Evolutionary conservation across 2,113 vertebrate species (phyloP), one percentile per base, ranked within the genome.

Genomic region (Tichodroma muraria): DNA sequence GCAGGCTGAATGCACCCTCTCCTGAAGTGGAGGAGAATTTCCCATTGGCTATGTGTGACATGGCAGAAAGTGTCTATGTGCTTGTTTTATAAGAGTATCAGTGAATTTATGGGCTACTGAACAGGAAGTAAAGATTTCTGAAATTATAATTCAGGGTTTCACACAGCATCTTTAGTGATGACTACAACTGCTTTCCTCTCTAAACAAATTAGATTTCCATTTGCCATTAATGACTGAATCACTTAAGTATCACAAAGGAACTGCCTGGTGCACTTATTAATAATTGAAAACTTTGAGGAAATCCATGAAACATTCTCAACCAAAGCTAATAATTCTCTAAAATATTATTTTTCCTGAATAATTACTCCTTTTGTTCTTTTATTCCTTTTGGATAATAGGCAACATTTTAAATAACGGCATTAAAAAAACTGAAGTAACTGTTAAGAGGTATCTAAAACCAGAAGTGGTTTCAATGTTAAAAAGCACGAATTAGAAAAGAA

Each of bases 201-300:
- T 66, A 80, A 92, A 73, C 73, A 80, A 79, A 91, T 80, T 75
- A 90, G 24, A 82, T 76, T 80, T 93, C 95, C 88, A 94, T 96
- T 97, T 95, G 76, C 64, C 93, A 75, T 85, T 95, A 97, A 90
- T 60, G 85, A 85, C 54, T 77, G 52, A 86, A 86, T 85, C 70
- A 65, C 91, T 94, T 89, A 73, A 94, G 61, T 50, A 88, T 84
- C 82, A 91, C 91, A 81, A 72, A 88, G 81, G 71, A 93, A 72
- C 64, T 23, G 73, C 90, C 60, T 92, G 75, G 63, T 81, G 64
- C 15, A 0, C 85, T 93, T 86, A 91, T 95, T 81, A 95, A 90
- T 95, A 95, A 96, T 94, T 90, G 64, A 96, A 83, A 78, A 86
- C 61, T 81, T 83, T 40, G 50, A 88, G 83, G 64, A 95, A 95